Conservation (phyloP, 2,797 vertebrate genomes). For the Crocodylus rhombifer region DNA sequence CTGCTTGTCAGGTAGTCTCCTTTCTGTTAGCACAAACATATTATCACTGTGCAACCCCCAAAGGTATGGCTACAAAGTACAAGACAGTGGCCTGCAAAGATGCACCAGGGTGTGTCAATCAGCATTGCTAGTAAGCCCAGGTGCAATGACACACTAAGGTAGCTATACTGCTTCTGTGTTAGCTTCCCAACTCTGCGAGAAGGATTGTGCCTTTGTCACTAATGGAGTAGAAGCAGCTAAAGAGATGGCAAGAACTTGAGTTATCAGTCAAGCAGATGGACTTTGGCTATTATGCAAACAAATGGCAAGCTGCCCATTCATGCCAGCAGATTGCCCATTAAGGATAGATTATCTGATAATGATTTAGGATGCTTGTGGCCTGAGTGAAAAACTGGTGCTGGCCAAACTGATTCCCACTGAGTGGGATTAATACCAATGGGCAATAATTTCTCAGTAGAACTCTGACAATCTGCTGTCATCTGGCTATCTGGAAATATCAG, state of each 20-base stretch:
- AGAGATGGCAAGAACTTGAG: background rate
- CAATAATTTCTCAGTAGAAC: slow-evolving; percentile 27
- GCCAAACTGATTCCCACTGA: slow-evolving; percentile 31
- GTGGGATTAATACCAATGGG: slow-evolving; percentile 28
- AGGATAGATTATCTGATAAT: slow-evolving; percentile 43
- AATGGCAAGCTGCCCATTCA: slow-evolving; percentile 25
- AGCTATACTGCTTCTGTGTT: background rate
- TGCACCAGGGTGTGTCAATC: no score
- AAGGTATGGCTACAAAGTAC: no score
- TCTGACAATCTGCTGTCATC: background rate
- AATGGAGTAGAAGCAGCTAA: background rate
- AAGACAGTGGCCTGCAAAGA: no score
- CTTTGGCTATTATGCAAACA: slow-evolving; percentile 24
- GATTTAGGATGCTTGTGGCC: slow-evolving; percentile 52
- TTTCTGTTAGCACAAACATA: no score
- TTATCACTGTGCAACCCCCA: no score
- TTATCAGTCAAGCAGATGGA: slow-evolving; percentile 35
- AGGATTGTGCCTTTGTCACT: background rate
- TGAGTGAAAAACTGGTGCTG: background rate
- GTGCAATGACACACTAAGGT: no score
- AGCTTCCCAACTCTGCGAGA: background rate
- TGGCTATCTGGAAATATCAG: background rate
- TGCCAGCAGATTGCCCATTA: slow-evolving; percentile 68
- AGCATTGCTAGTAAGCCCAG: no score
- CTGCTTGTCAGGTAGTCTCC: no score